These are phyloP conservation scores for Watsonalla binaria DNA, from an alignment of 2,888 invertebrate genomes.

Conservation along the genomic window DNA sequence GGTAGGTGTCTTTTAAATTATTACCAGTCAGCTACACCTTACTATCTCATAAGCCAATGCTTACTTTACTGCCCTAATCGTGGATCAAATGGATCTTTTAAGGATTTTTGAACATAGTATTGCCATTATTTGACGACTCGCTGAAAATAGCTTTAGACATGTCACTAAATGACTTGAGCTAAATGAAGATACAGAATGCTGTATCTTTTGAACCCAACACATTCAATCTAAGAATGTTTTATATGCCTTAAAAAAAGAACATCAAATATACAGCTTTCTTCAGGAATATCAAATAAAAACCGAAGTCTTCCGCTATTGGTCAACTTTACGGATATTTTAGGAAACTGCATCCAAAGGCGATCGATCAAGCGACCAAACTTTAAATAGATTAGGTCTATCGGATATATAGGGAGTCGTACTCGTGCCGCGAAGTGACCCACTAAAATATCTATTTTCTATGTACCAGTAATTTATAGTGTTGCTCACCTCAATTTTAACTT, in stretches of 20 bases:
- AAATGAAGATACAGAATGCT: too few relatives aligned
- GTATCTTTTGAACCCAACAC: too few relatives aligned
- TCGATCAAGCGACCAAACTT: slow-evolving; percentile 39
- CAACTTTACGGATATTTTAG: slow-evolving; percentile 27
- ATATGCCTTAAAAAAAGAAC: neutral
- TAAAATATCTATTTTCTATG: slow-evolving; percentile 1
- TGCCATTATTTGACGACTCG: neutral
- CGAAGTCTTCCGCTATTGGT: slow-evolving; percentile 9
- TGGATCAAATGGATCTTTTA: slow-evolving; percentile 33
- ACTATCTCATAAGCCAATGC: neutral
- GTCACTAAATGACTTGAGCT: too few relatives aligned
- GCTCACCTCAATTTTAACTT: too few relatives aligned
- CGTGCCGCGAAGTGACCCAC: slow-evolving; percentile 28
- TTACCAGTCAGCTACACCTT: slow-evolving; percentile 23
- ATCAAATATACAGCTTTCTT: neutral
- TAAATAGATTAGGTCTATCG: slow-evolving; percentile 27
- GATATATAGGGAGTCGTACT: slow-evolving; percentile 13
- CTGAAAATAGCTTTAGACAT: too few relatives aligned
- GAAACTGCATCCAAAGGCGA: slow-evolving; percentile 45
- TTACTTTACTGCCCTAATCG: slow-evolving; percentile 4
- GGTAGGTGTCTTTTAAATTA: slow-evolving; percentile 21
- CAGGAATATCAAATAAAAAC: slow-evolving; percentile 4
- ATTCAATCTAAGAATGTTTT: neutral
- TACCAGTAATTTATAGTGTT: neutral
- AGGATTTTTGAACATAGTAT: slow-evolving; percentile 3